phyloP scores from a whole-genome alignment of 1,140 invertebrate genomes.

The Neodiprion fabricii region DNA sequence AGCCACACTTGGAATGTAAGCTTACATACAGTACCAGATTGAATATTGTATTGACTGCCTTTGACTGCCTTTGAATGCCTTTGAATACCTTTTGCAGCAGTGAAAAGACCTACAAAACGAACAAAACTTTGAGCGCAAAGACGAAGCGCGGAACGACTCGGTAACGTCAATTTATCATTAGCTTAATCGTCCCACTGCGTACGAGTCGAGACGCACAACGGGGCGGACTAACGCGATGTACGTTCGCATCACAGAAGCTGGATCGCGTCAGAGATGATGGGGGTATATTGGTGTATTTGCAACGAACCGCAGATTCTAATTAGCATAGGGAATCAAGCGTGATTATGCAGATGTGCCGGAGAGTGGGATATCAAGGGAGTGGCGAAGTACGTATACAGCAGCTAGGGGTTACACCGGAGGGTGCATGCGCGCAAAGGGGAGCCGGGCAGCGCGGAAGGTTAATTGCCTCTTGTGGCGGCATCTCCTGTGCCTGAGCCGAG shows the following conservation, averaged over 20 bases:
- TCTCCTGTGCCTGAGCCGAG: slow-evolving; percentile 46
- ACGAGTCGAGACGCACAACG: too few relatives aligned
- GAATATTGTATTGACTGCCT: too few relatives aligned
- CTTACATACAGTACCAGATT: too few relatives aligned
- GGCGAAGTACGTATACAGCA: slow-evolving; percentile 22
- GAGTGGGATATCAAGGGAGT: slow-evolving; percentile 45
- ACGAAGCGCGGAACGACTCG: too few relatives aligned
- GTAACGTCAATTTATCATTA: too few relatives aligned
- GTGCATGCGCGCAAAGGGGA: slow-evolving; percentile 35
- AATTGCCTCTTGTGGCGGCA: slow-evolving; percentile 56
- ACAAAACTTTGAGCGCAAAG: too few relatives aligned
- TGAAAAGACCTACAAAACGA: too few relatives aligned
- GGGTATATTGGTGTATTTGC: slow-evolving; percentile 44
- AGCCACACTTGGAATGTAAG: too few relatives aligned
- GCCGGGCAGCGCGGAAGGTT: slow-evolving; percentile 45
- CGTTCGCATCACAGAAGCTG: neutral
- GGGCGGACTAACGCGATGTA: too few relatives aligned
- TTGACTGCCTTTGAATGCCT: too few relatives aligned
- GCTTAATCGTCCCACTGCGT: too few relatives aligned
- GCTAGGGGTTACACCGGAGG: slow-evolving; percentile 19
- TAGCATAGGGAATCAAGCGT: slow-evolving; percentile 58
- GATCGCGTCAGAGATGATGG: slow-evolving; percentile 34
- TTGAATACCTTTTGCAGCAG: too few relatives aligned
- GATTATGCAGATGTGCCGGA: slow-evolving; percentile 55
- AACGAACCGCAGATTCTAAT: slow-evolving; percentile 53